phyloP scores from a whole-genome alignment of 2,797 vertebrate species.

The Tragopan temminckii region DNA sequence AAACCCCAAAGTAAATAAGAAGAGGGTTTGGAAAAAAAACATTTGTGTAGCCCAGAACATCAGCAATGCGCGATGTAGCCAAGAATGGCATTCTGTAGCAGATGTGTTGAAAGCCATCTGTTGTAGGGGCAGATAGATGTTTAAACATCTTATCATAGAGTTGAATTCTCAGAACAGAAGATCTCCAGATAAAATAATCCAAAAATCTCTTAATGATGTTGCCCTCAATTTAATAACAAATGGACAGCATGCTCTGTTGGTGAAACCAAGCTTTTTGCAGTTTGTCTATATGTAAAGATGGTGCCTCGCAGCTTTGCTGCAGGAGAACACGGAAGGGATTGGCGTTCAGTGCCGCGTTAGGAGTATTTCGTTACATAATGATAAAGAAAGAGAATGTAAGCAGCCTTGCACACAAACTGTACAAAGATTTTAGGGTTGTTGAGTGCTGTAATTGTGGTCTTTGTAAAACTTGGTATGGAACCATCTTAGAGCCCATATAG shows the following conservation, averaged over 20 bases:
- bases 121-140: slow-evolving; percentile 9
- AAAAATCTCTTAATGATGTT: not conserved
- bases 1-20: slow-evolving; percentile 27
- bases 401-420: not conserved
- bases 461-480: not conserved
- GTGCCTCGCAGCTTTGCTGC: not conserved
- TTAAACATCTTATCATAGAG: slow-evolving; percentile 24
- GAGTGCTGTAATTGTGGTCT: not conserved
- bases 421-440: not conserved
- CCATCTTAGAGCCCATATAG: not conserved
- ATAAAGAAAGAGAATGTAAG: not conserved
- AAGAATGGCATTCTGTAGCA: slow-evolving; percentile 43
- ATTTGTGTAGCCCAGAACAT: slow-evolving; percentile 17
- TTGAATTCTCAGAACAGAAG: not conserved
- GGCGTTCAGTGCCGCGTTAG: not conserved
- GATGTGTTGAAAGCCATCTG: slow-evolving; percentile 36
- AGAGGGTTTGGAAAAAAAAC: not conserved
- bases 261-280: slow-evolving; percentile 26
- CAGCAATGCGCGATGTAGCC: not conserved
- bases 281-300: not conserved
- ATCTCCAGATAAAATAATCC: slow-evolving; percentile 32
- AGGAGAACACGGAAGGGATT: not conserved
- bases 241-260: slow-evolving; percentile 44
- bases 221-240: slow-evolving; percentile 20
- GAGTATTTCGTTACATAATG: not conserved